Evolutionary conservation across 2,888 invertebrate genomes (phyloP).

Genomic region (Stramonita haemastoma): DNA sequence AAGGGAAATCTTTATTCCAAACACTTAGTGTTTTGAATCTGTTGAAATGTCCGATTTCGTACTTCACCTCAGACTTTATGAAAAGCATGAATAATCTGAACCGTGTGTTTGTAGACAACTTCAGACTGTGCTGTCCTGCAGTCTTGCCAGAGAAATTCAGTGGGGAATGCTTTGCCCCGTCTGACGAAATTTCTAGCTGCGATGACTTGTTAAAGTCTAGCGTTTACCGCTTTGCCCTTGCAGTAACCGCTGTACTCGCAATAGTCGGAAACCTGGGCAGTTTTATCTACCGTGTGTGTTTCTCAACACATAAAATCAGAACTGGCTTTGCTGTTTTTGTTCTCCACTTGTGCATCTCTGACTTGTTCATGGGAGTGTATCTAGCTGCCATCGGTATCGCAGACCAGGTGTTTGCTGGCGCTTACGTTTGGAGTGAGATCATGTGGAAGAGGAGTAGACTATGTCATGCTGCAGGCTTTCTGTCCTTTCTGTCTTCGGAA

Average conservation of each 20-base stretch:
- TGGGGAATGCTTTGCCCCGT: not conserved
- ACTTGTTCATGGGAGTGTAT: slow-evolving; percentile 59
- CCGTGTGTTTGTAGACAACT: not conserved
- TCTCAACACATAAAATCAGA: not conserved
- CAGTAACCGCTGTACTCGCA: not conserved
- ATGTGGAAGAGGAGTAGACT: slow-evolving; percentile 54
- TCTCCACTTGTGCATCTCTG: slow-evolving; percentile 41
- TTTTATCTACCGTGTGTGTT: not conserved
- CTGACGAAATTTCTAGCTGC: slow-evolving; percentile 10
- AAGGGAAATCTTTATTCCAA: not conserved
- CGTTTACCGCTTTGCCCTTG: not conserved
- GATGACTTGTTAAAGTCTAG: not conserved
- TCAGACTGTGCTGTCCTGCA: not conserved
- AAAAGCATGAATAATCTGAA: not conserved
- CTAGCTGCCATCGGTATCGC: slow-evolving; percentile 56
- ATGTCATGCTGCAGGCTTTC: slow-evolving; percentile 58
- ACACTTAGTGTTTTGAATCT: not conserved
- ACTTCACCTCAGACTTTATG: not conserved
- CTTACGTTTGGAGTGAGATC: slow-evolving; percentile 56
- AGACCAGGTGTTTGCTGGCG: slow-evolving; percentile 55
- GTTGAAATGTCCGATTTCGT: not conserved
- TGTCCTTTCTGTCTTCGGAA: slow-evolving; percentile 79
- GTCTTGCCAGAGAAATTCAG: not conserved
- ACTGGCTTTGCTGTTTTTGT: slow-evolving; percentile 39
- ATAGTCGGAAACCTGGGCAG: not conserved